Evolutionary conservation across 64 coral and sea anemone species (phyloP).

Genomic region (Montipora foliosa): DNA sequence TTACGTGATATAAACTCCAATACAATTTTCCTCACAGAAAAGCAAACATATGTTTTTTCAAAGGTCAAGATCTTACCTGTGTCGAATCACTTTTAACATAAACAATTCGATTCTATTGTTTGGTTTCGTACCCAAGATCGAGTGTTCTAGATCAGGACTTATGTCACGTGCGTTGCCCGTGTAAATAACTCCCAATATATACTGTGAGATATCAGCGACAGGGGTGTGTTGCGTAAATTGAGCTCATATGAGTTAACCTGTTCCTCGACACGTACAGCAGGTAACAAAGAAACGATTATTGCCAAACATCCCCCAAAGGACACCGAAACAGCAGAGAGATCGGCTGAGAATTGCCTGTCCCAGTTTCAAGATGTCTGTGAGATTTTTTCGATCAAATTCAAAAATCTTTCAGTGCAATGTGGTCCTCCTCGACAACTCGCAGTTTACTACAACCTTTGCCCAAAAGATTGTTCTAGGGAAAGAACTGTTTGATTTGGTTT

Average conservation of each 20-base stretch:
- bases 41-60: background rate
- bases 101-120: background rate
- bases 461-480: constrained; percentile 35
- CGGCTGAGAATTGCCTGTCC: background rate
- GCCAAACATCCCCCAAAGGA: background rate
- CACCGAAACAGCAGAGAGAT: background rate
- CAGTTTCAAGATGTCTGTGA: background rate
- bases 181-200: constrained; percentile 2
- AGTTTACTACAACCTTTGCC: constrained; percentile 71
- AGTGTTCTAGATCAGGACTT: background rate
- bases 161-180: background rate
- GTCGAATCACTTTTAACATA: background rate
- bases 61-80: background rate
- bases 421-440: constrained; percentile 85
- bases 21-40: background rate
- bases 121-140: background rate
- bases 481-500: constrained; percentile 78
- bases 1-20: background rate
- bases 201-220: background rate
- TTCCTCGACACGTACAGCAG: background rate
- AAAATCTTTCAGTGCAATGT: constrained; percentile 68
- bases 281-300: background rate
- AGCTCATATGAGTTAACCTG: background rate
- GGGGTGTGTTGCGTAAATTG: background rate
- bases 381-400: constrained; percentile 18